Percentiles rank a stretch among this genome's conserved stretches.
Evolutionary conservation across 2,888 invertebrate genomes (phyloP).

Genomic region (Phyllotreta striolata): DNA sequence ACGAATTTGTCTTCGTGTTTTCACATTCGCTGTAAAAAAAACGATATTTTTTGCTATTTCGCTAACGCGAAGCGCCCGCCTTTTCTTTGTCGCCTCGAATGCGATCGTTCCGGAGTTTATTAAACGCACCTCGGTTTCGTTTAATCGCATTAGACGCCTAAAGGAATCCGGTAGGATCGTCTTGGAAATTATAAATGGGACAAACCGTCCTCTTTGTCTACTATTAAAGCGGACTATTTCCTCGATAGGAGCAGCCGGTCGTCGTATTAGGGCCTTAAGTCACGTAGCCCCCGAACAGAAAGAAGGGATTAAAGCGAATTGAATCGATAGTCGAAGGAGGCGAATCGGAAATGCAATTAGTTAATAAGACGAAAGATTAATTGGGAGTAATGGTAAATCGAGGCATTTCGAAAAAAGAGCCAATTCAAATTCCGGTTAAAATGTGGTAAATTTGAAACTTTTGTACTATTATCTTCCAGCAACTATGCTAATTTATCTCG

Average conservation of each 20-base stretch:
- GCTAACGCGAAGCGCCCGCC: neutral
- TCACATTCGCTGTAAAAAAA: neutral
- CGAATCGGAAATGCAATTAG: too few relatives aligned
- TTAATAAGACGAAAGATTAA: too few relatives aligned
- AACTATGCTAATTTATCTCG: too few relatives aligned
- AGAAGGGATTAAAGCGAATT: too few relatives aligned
- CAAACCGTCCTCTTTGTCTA: slow-evolving; percentile 12
- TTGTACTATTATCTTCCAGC: too few relatives aligned
- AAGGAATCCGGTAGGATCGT: slow-evolving; percentile 4
- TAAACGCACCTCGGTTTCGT: slow-evolving; percentile 14
- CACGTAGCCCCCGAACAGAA: neutral
- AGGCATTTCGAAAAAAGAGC: too few relatives aligned
- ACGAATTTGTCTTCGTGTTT: too few relatives aligned
- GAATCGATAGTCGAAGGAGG: neutral
- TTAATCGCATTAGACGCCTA: slow-evolving; percentile 11
- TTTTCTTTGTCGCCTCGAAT: slow-evolving; percentile 11
- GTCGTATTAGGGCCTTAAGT: neutral
- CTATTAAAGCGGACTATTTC: slow-evolving; percentile 1
- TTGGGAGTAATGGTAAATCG: too few relatives aligned
- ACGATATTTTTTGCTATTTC: slow-evolving; percentile 5
- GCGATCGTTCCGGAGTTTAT: slow-evolving; percentile 14
- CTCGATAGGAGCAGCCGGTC: neutral
- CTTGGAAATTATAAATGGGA: slow-evolving; percentile 15
- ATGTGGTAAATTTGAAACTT: too few relatives aligned
- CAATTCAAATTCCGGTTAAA: too few relatives aligned